These are phyloP conservation scores for Hesperophylax magnus DNA, from an alignment of 1,140 invertebrate species.

Conservation along the genomic window DNA sequence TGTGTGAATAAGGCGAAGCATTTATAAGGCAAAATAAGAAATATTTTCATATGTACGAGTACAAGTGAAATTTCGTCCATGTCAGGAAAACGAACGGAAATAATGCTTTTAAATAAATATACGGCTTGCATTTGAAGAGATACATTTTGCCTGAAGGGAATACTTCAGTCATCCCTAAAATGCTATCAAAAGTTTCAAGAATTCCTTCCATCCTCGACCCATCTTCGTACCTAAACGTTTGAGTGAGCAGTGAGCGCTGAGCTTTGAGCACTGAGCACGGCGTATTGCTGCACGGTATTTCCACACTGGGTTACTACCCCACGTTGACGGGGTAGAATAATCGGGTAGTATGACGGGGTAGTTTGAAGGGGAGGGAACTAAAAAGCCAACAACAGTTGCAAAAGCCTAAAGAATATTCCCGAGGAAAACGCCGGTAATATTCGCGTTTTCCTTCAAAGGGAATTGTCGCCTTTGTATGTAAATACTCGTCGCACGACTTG, in stretches of 20 bases:
- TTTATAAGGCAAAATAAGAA: too few species aligned
- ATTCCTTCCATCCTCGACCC: not conserved
- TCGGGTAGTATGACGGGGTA: not conserved
- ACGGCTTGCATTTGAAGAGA: too few species aligned
- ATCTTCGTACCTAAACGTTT: not conserved
- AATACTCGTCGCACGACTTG: not conserved
- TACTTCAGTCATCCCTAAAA: too few species aligned
- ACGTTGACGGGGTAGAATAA: not conserved
- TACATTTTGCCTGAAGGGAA: too few species aligned
- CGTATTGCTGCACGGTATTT: not conserved
- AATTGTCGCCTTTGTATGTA: slow-evolving; percentile 19
- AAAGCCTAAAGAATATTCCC: slow-evolving; percentile 12
- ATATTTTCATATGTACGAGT: too few species aligned
- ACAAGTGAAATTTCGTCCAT: too few species aligned
- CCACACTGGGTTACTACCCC: not conserved
- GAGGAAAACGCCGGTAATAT: not conserved
- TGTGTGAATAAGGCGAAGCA: too few species aligned
- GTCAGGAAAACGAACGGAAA: too few species aligned
- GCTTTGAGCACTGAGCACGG: not conserved
- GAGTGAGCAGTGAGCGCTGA: not conserved
- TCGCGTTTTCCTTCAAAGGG: slow-evolving; percentile 10
- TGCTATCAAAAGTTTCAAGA: too few species aligned
- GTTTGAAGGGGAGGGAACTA: not conserved
- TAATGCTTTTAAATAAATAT: too few species aligned
- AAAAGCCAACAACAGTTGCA: not conserved